Conservation (phyloP, 2,113 vertebrate species). For the Clarias batrachus region DNA sequence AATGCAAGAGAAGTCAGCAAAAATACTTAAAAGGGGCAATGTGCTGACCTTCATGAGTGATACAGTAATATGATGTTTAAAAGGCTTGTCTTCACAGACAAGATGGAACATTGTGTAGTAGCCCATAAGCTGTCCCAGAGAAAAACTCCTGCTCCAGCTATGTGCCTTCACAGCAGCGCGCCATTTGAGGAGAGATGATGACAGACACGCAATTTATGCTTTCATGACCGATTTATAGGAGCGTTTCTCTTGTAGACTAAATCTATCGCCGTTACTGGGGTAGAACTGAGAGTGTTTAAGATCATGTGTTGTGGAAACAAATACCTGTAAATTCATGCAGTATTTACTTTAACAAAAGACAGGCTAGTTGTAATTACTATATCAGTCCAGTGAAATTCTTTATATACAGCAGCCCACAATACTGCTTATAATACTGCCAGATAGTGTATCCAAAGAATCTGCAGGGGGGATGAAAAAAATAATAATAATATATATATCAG, state of each 20-base stretch:
- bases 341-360: not conserved
- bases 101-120: constrained; percentile 30
- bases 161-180: not conserved
- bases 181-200: constrained; percentile 11
- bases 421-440: not conserved
- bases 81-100: constrained; percentile 31
- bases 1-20: constrained; percentile 36
- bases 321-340: not conserved
- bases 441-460: not conserved
- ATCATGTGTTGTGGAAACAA: not conserved
- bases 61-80: constrained; percentile 37
- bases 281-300: not conserved
- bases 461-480: not conserved
- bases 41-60: constrained; percentile 21
- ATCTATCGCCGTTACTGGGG: not conserved
- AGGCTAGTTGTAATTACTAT: not conserved
- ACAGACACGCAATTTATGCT: not conserved
- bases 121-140: constrained; percentile 26
- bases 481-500: not conserved
- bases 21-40: constrained; percentile 13
- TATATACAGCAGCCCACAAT: not conserved
- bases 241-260: not conserved
- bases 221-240: not conserved
- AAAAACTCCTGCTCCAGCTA: constrained; percentile 9
- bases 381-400: not conserved